These are phyloP conservation scores for Drosophila kikkawai DNA, from an alignment of 1,140 invertebrate genomes.

Conservation along the genomic window DNA sequence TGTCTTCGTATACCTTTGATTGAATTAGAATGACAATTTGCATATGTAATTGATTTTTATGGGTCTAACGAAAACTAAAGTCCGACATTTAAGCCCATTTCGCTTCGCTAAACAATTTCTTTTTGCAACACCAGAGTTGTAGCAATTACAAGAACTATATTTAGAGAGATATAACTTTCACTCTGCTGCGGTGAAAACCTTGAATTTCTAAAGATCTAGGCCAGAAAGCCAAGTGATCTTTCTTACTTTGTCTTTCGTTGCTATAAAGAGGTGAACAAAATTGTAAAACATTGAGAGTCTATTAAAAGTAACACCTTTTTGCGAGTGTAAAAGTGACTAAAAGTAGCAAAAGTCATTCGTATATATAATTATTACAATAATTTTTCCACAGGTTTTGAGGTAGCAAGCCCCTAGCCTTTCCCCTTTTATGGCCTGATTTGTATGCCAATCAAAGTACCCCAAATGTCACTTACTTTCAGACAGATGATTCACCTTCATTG, in stretches of 20 bases:
- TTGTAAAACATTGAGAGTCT: neutral
- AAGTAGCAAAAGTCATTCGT: constrained; percentile 20
- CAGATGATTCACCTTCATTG: constrained; percentile 28
- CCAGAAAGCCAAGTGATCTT: constrained; percentile 12
- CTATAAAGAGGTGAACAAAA: neutral
- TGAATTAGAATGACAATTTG: constrained; percentile 72
- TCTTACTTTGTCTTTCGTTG: neutral
- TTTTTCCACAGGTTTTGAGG: neutral
- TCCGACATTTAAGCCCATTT: constrained; percentile 3
- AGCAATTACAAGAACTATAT: constrained; percentile 26
- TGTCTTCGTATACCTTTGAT: constrained; percentile 46
- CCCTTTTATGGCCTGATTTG: constrained; percentile 9
- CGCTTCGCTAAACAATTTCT: constrained; percentile 20
- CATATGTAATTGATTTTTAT: constrained; percentile 64
- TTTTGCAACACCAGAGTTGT: neutral
- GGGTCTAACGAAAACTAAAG: constrained; percentile 16
- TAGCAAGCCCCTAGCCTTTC: neutral
- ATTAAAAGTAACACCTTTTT: constrained; percentile 11
- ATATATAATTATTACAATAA: neutral
- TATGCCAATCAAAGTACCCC: constrained; percentile 19
- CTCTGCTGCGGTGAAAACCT: constrained; percentile 16
- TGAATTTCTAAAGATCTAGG: constrained; percentile 8
- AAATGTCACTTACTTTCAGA: constrained; percentile 26
- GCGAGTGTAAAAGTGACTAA: constrained; percentile 4
- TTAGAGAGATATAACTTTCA: constrained; percentile 33